Evolutionary conservation across 2,113 vertebrate genomes (phyloP).

Genomic region (Ameiurus melas): DNA sequence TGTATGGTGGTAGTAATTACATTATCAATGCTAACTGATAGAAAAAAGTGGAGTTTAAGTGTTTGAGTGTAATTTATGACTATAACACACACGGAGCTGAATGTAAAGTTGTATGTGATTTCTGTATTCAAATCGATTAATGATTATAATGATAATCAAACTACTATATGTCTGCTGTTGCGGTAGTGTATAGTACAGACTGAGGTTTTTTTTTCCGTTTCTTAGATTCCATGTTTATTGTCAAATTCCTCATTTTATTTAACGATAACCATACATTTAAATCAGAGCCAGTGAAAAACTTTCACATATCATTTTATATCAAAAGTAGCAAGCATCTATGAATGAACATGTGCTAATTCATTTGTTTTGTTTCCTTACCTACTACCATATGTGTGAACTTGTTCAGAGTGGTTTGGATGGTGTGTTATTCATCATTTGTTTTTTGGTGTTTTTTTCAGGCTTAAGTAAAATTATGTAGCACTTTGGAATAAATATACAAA

Average conservation of each 20-base stretch:
- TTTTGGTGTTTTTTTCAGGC: constrained; percentile 73
- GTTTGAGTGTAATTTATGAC: too few relatives aligned
- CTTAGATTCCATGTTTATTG: background rate
- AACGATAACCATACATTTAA: background rate
- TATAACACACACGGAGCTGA: background rate
- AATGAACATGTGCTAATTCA: background rate
- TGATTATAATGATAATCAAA: background rate
- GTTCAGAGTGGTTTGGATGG: constrained; percentile 48
- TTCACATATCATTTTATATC: background rate
- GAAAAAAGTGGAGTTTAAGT: too few relatives aligned
- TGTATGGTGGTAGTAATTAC: too few relatives aligned
- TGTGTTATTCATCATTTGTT: constrained; percentile 66
- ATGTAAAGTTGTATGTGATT: background rate
- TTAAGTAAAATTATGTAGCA: constrained; percentile 73
- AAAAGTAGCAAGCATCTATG: background rate
- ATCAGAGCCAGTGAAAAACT: background rate
- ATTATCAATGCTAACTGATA: too few relatives aligned
- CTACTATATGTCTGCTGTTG: background rate
- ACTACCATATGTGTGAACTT: background rate
- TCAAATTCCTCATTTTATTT: background rate
- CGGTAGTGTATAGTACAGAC: background rate
- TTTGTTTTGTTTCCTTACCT: background rate
- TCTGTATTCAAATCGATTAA: background rate
- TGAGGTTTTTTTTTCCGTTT: background rate
- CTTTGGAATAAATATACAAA: constrained; percentile 74